A percentile compares a stretch with the other conserved stretches of the same genome.
Conservation (phyloP, 2,113 vertebrate species). For the zebrafish (Danio rerio) region DNA sequence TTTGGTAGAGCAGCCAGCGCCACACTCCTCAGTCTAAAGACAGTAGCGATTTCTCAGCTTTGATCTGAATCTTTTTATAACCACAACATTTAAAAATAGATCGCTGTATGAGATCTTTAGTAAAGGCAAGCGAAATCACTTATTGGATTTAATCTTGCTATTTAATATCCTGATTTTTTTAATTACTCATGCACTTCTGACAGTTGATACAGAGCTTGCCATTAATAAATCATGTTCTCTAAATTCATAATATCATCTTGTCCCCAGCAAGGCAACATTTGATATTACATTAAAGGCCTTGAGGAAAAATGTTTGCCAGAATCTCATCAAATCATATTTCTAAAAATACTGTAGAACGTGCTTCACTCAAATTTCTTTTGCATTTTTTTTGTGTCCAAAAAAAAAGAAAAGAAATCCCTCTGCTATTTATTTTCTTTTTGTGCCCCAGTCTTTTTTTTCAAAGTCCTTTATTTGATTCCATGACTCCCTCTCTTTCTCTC, state of each 20-base stretch:
- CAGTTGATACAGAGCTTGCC: constrained; percentile 68
- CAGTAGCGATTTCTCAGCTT: constrained; percentile 18
- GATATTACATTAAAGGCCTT: constrained; percentile 80
- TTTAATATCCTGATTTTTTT: constrained; percentile 58
- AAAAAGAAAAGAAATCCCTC: constrained; percentile 70
- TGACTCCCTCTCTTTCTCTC: constrained; percentile 61
- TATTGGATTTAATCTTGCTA: constrained; percentile 65
- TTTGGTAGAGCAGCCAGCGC: constrained; percentile 31
- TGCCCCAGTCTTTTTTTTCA: constrained; percentile 82
- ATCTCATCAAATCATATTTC: constrained; percentile 79
- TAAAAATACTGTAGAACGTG: constrained; percentile 75
- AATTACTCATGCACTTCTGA: constrained; percentile 72
- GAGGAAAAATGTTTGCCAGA: constrained; percentile 76
- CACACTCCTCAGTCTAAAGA: constrained; percentile 13
- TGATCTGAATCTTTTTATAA: constrained; percentile 7
- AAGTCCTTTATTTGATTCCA: constrained; percentile 89
- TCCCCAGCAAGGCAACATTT: constrained; percentile 78
- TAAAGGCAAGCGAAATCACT: constrained; percentile 68
- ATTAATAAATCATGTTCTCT: constrained; percentile 77
- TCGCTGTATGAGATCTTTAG: constrained; percentile 43
- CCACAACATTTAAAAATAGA: constrained; percentile 25
- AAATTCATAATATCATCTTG: constrained; percentile 79
- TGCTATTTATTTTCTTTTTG: constrained; percentile 88
- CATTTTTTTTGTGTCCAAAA: constrained; percentile 70
- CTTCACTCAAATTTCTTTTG: constrained; percentile 73